Conservation (phyloP, 1,140 invertebrate genomes). For the Ooceraea biroi region DNA sequence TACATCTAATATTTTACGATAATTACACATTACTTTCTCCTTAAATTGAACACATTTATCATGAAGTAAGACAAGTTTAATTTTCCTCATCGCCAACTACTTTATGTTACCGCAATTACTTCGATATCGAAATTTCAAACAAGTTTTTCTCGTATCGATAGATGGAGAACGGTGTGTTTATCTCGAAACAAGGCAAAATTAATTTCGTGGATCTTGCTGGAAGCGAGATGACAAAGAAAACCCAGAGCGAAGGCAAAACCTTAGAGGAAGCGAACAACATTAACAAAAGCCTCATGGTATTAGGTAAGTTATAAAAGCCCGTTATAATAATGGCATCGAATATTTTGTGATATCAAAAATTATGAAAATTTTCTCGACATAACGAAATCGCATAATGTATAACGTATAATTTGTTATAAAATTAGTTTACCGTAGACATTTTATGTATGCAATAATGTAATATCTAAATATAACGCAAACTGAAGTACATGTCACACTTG, state of each 20-base stretch:
- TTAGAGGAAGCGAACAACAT: slow-evolving; percentile 98
- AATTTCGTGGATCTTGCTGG: slow-evolving; percentile 98
- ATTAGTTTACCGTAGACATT: not conserved
- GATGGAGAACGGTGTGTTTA: slow-evolving; percentile 92
- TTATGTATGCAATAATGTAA: not conserved
- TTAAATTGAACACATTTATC: not conserved
- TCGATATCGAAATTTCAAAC: not conserved
- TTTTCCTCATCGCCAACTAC: not conserved
- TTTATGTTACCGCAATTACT: not conserved
- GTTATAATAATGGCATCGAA: not conserved
- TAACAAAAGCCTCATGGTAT: slow-evolving; percentile 97
- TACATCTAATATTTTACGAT: too few species aligned
- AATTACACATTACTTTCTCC: too few species aligned
- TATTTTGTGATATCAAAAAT: not conserved
- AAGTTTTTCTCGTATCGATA: slow-evolving; percentile 10
- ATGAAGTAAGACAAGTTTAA: not conserved
- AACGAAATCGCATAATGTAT: too few species aligned
- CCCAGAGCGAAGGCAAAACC: slow-evolving; percentile 96
- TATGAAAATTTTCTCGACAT: not conserved
- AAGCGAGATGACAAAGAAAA: slow-evolving; percentile 97
- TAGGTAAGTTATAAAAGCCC: slow-evolving; percentile 88
- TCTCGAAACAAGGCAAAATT: slow-evolving; percentile 95
- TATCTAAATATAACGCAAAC: not conserved
- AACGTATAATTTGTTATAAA: slow-evolving; percentile 3
- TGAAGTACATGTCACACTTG: not conserved